Base-by-base conservation (phyloP, 2,888 invertebrate species). In the Folsomia manolachei region DNA sequence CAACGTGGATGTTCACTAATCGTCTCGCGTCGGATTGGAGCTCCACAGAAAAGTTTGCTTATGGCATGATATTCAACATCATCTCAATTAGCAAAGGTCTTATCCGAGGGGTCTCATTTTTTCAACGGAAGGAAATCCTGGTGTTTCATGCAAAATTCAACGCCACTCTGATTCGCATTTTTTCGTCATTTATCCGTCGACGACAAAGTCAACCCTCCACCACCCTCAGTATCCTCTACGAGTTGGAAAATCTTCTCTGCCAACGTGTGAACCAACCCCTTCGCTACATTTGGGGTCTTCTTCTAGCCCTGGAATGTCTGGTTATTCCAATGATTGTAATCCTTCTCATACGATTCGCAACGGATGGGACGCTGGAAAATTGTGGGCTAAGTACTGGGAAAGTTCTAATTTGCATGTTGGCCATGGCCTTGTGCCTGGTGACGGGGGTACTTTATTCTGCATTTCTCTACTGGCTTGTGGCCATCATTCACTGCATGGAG, bases 1-100 rank as follows among this genome's bases (percentile, higher is more conserved):
- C 18, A n/a, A 63, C 27, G 18, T n/a, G n/a, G 27, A 63, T n/a
- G 19, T 63, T 2, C 26, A 25, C 9, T 1, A 9, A 25, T n/a
- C 27, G 26, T 11, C 14, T 27, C 25, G 27, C 63, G 63, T 25
- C n/a, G 7, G 27, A 63, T 4, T 25, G 27, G 63, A 63, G 63
- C 21, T 2, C 27, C 26, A 63, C 63, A 11, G 63, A 63, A 27
- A 63, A 63, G 19, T 63, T 63, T 27, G 26, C 63, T 9, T 63
- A 18, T 4, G 63, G 63, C 9, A 25, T 63, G 27, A 27, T 63
- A 2, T 63, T 63, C 63, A 63, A 63, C 26, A 27, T 63, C 26
- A 26, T 63, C 4, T 26, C 27, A 26, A n/a, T 63, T 2, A 63
- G 63, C 27, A 27, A 25, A 9, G 27, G 25, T 2, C n/a, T 27